Evolutionary conservation across 2,888 invertebrate species (phyloP).

Genomic region (Pachydiplax longipennis): DNA sequence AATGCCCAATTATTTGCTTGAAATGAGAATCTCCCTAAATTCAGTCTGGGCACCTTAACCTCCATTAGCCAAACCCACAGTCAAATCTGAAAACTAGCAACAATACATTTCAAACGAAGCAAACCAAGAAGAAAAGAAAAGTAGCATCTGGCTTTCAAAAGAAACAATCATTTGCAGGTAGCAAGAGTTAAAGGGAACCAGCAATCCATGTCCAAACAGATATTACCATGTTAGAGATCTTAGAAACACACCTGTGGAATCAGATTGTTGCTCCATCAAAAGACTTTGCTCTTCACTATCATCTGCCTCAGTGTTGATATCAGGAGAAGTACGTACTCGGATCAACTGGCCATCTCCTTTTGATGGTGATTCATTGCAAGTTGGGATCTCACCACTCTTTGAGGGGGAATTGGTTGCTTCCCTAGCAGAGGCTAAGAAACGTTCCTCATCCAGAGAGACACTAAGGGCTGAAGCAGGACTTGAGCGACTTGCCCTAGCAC

Average conservation of each 20-base stretch:
- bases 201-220: too few relatives aligned
- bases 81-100: too few relatives aligned
- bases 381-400: neutral
- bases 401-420: constrained; percentile 13
- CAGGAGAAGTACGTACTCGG: constrained; percentile 53
- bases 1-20: too few relatives aligned
- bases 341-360: constrained; percentile 48
- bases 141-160: too few relatives aligned
- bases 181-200: too few relatives aligned
- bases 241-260: neutral
- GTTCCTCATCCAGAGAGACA: constrained; percentile 74
- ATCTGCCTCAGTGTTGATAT: constrained; percentile 48
- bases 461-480: constrained; percentile 63
- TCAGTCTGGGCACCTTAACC: too few relatives aligned
- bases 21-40: too few relatives aligned
- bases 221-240: too few relatives aligned
- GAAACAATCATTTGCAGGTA: too few relatives aligned
- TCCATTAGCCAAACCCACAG: too few relatives aligned
- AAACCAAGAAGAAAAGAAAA: too few relatives aligned
- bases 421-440: constrained; percentile 60
- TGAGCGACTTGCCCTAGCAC: constrained; percentile 66
- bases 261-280: neutral
- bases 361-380: neutral
- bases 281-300: constrained; percentile 2
- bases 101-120: too few relatives aligned